Percentiles rank a stretch among this genome's conserved stretches.
Evolutionary conservation across 30 jellyfish, hydroid and myxozoan species (phyloP).

Genomic region (Aurelia aurita complex sp. Pacific): DNA sequence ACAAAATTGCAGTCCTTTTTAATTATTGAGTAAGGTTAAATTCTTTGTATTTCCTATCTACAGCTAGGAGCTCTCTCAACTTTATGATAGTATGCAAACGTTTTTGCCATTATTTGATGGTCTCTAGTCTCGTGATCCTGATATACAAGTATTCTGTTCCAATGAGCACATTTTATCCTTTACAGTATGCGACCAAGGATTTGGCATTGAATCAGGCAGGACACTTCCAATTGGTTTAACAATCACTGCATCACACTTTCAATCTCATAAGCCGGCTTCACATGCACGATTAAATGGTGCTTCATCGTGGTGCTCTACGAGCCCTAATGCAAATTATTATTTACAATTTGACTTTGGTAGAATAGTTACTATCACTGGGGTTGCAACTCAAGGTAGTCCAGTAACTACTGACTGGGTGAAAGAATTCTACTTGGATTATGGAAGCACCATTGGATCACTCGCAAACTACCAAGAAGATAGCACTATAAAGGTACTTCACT

Average conservation of each 20-base stretch:
- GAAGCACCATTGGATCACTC: slow-evolving; percentile 33
- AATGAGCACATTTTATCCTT: background rate
- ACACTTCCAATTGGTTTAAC: slow-evolving; percentile 44
- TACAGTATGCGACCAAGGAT: slow-evolving; percentile 52
- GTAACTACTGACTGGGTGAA: slow-evolving; percentile 51
- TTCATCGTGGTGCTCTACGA: slow-evolving; percentile 39
- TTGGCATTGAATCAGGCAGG: slow-evolving; percentile 62
- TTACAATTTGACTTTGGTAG: slow-evolving; percentile 64
- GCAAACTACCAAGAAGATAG: slow-evolving; percentile 39
- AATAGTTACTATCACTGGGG: slow-evolving; percentile 47
- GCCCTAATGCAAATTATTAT: slow-evolving; percentile 18
- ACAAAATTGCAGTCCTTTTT: too few relatives aligned
- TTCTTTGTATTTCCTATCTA: too few relatives aligned
- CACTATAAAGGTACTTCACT: slow-evolving; percentile 15
- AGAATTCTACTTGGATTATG: slow-evolving; percentile 57
- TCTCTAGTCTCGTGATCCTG: too few relatives aligned
- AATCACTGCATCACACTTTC: slow-evolving; percentile 40
- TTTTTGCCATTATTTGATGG: too few relatives aligned
- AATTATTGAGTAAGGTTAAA: too few relatives aligned
- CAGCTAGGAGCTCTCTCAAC: too few relatives aligned
- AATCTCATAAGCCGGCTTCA: slow-evolving; percentile 6
- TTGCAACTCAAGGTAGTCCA: slow-evolving; percentile 70
- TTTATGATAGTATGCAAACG: too few relatives aligned
- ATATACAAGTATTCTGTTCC: too few relatives aligned
- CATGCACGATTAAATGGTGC: slow-evolving; percentile 42